Evolutionary conservation across 2,113 vertebrate species (phyloP).

Genomic region (Sinocyclocheilus anshuiensis): DNA sequence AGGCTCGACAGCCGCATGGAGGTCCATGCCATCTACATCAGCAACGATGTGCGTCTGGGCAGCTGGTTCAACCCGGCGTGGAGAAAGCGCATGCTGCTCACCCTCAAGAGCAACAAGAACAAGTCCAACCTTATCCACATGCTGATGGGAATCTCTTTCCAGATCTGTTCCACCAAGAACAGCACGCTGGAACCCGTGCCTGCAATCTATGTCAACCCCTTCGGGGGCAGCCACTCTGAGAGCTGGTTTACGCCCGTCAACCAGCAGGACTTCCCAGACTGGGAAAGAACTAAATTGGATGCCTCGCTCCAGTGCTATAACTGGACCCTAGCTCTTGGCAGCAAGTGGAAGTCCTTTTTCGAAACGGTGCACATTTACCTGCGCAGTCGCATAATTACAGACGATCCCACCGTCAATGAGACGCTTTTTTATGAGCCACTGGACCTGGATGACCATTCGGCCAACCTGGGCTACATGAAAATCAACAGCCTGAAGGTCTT

Average conservation of each 20-base stretch:
- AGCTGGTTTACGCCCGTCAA: slow-evolving; percentile 97
- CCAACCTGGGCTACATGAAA: slow-evolving; percentile 95
- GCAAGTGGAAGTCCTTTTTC: slow-evolving; percentile 95
- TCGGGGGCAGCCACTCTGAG: slow-evolving; percentile 96
- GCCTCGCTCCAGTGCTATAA: slow-evolving; percentile 93
- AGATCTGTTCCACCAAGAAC: slow-evolving; percentile 96
- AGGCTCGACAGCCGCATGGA: slow-evolving; percentile 90
- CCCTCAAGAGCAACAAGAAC: slow-evolving; percentile 98
- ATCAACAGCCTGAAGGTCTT: slow-evolving; percentile 96
- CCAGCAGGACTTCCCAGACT: slow-evolving; percentile 88
- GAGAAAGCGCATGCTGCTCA: slow-evolving; percentile 96
- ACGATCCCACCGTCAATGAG: slow-evolving; percentile 86
- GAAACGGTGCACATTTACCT: slow-evolving; percentile 97
- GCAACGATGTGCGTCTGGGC: slow-evolving; percentile 94
- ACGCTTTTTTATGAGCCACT: slow-evolving; percentile 93
- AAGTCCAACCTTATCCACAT: slow-evolving; percentile 94
- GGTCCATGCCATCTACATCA: slow-evolving; percentile 97
- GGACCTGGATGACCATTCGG: slow-evolving; percentile 87
- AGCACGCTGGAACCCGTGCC: slow-evolving; percentile 95
- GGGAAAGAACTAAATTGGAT: slow-evolving; percentile 96
- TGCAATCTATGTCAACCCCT: slow-evolving; percentile 96
- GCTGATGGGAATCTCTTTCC: slow-evolving; percentile 92
- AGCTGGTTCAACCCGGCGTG: slow-evolving; percentile 98
- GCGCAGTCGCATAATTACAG: slow-evolving; percentile 90
- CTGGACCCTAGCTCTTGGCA: slow-evolving; percentile 92